Percentiles rank a stretch among this genome's conserved stretches.
phyloP scores from a whole-genome alignment of 2,797 vertebrate species.

The Xiphophorus birchmanni region DNA sequence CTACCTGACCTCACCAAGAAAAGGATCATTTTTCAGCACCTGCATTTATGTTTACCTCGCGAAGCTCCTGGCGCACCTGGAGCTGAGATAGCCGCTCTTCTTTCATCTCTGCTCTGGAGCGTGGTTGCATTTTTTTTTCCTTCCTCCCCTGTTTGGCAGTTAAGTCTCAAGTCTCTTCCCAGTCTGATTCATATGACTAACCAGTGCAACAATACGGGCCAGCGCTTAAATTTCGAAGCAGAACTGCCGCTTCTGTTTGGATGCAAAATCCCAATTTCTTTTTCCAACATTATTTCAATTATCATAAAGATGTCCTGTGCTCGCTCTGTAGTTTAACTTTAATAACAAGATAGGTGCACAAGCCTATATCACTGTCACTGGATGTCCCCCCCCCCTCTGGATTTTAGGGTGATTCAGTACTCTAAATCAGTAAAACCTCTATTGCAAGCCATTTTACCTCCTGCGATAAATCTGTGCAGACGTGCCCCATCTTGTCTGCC shows the following conservation, averaged over 20 bases:
- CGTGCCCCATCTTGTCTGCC: conserved; percentile 33
- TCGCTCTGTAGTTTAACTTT: neutral
- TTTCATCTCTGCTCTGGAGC: conserved; percentile 52
- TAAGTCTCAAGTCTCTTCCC: conserved; percentile 47
- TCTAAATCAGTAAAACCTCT: conserved; percentile 30
- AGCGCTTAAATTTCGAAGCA: conserved; percentile 25
- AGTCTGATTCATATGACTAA: conserved; percentile 55
- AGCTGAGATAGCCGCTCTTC: conserved; percentile 59
- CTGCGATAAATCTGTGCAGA: conserved; percentile 38
- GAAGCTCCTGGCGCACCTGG: conserved; percentile 79
- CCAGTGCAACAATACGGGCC: conserved; percentile 9
- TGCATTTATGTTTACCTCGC: conserved; percentile 75
- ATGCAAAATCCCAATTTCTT: neutral
- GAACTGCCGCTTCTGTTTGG: conserved; percentile 18
- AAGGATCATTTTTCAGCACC: conserved; percentile 77
- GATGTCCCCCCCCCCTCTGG: neutral
- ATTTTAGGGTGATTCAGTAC: neutral
- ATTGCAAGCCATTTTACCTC: conserved; percentile 21
- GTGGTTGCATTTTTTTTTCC: conserved; percentile 19
- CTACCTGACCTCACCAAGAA: conserved; percentile 53
- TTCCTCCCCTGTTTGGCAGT: conserved; percentile 45
- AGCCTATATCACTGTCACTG: neutral
- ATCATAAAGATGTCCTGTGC: neutral
- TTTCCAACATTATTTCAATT: neutral
- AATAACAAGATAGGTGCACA: neutral